These are phyloP conservation scores for Caenorhabditis inopinata DNA, from an alignment of 1,140 invertebrate genomes.

Conservation along the genomic window DNA sequence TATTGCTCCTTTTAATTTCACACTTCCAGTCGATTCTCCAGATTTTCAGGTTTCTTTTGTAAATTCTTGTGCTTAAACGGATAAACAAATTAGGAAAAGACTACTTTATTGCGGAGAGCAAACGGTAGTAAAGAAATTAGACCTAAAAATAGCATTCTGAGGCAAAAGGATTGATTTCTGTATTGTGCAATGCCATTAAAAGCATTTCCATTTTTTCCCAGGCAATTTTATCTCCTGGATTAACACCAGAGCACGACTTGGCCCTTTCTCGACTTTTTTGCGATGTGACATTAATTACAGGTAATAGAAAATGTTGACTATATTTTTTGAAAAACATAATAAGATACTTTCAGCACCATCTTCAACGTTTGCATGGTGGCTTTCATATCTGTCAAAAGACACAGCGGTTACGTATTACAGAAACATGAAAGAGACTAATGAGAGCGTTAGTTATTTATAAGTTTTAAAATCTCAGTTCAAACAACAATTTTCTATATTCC, in stretches of 20 bases:
- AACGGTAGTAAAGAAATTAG: too few relatives aligned
- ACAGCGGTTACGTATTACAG: neutral
- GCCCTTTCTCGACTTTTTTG: constrained; percentile 9
- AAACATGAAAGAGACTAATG: neutral
- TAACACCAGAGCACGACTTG: constrained; percentile 12
- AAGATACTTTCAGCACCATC: neutral
- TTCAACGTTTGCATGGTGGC: neutral
- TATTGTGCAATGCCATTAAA: neutral
- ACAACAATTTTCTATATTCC: neutral
- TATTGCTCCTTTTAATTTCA: neutral
- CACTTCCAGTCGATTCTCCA: neutral
- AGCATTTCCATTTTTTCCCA: neutral
- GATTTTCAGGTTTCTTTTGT: neutral
- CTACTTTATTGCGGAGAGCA: too few relatives aligned
- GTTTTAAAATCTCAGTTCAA: too few relatives aligned
- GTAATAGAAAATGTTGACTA: neutral
- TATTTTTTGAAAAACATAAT: neutral
- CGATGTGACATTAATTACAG: constrained; percentile 32
- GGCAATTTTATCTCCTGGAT: neutral
- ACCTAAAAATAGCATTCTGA: too few relatives aligned
- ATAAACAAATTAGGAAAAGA: too few relatives aligned
- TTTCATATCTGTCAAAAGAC: neutral
- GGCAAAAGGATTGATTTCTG: too few relatives aligned
- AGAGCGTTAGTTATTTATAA: neutral
- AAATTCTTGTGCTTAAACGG: too few relatives aligned